Evolutionary conservation across 2,113 vertebrate genomes (phyloP).

Genomic region (Micromys minutus): DNA sequence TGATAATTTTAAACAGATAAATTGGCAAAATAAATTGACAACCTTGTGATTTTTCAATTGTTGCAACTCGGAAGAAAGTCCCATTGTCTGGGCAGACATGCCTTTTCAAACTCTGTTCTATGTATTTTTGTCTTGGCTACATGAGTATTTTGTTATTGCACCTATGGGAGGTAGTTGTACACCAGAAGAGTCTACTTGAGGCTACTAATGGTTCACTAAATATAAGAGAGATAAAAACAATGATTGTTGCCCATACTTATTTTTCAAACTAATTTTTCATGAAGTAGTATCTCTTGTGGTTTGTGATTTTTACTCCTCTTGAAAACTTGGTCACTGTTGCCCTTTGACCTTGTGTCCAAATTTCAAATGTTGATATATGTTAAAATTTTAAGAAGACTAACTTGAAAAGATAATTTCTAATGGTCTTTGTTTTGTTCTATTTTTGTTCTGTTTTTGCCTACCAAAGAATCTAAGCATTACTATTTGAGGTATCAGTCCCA

Average conservation of each 20-base stretch:
- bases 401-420: neutral
- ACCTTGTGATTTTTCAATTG: neutral
- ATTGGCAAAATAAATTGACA: neutral
- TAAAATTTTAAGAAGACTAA: neutral
- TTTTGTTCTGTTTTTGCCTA: neutral
- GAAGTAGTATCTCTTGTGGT: neutral
- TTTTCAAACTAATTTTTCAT: neutral
- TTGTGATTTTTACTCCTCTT: neutral
- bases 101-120: neutral
- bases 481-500: neutral
- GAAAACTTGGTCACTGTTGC: neutral
- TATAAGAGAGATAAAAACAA: no score
- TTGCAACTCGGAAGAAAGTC: neutral
- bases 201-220: neutral
- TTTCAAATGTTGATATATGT: neutral
- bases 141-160: neutral
- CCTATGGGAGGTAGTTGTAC: neutral
- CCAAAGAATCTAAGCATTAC: neutral
- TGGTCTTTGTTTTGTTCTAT: neutral
- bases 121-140: neutral
- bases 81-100: no score
- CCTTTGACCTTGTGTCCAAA: neutral
- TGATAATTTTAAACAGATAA: neutral
- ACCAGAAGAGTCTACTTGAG: neutral
- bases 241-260: neutral